Conservation (phyloP, 2,113 vertebrate genomes). For the Lepus europaeus region DNA sequence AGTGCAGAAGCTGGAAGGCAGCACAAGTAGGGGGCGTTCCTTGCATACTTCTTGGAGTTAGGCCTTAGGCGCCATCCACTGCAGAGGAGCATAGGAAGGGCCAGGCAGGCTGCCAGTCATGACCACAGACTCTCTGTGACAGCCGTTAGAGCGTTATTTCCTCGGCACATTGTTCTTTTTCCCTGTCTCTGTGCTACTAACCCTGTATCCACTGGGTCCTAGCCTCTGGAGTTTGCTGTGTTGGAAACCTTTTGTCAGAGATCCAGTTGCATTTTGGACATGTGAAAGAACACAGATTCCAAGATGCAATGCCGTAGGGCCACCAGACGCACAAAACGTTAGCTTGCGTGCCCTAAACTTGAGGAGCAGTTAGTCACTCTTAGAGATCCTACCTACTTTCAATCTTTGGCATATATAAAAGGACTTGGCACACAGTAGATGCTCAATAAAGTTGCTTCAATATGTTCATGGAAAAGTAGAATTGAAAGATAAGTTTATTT, state of each 20-base stretch:
- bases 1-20: neutral
- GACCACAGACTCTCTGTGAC: neutral
- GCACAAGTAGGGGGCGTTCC: neutral
- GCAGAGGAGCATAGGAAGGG: too few species aligned
- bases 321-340: neutral
- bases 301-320: neutral
- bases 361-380: neutral
- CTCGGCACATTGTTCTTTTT: neutral
- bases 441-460: neutral
- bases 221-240: neutral
- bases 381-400: neutral
- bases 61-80: neutral
- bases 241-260: conserved; percentile 45
- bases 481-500: too few species aligned
- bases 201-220: neutral
- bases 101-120: neutral
- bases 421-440: neutral
- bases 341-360: neutral
- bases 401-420: conserved; percentile 3
- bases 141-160: neutral
- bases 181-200: neutral
- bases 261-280: neutral
- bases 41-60: neutral
- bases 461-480: too few species aligned
- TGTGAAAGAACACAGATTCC: neutral